Base-by-base conservation (phyloP, 2,113 vertebrate species). In the Nycticebus coucang region DNA sequence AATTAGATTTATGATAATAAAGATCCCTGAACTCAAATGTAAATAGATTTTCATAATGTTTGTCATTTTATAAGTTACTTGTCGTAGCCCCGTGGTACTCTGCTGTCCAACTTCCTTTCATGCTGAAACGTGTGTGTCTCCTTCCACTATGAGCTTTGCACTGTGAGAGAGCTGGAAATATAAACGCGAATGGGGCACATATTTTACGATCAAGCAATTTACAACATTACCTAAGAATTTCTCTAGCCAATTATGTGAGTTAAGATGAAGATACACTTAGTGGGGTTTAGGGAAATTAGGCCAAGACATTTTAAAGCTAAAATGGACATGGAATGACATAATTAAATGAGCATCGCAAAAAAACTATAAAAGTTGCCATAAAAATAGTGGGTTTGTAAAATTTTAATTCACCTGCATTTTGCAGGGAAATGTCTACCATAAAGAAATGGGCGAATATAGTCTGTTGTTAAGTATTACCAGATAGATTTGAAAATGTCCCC, bases 361-460 rank as follows among this genome's bases (percentile, higher is more conserved):
- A 97, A 95, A 69, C 35, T 19, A 89, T 93, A 66, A 95, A 93
- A 55, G 55, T 35, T 96, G 79, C 71, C 87, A n/a, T 37, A 87
- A 80, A 91, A 96, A 97, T 57, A 86, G 66, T 41, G 60, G 37
- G 72, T 0, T 28, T 91, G 33, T 82, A 91, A 5, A 69, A 75
- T 71, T 89, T 89, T 84, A 80, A 94, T 93, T 74, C 94, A 62
- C 11, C 50, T 90, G 33, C 17, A 59, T 35, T 81, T 79, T 85
- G 28, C 57, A 86, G 66, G 45, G 41, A 66, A 28, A 74, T 35
- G 55, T 79, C 45, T 82, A 74, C 55, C 60, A 12, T 10, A 88
- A 28, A 77, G 37, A 87, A 88, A 89, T 26, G 12, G 41, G 4
- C 14, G 86, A 45, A 55, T 35, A 37, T 5, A 68, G 33, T 77